A percentile compares a stretch with the other conserved stretches of the same genome.
phyloP scores from a whole-genome alignment of 2,888 invertebrate genomes.

The Cryptus viduatorius region DNA sequence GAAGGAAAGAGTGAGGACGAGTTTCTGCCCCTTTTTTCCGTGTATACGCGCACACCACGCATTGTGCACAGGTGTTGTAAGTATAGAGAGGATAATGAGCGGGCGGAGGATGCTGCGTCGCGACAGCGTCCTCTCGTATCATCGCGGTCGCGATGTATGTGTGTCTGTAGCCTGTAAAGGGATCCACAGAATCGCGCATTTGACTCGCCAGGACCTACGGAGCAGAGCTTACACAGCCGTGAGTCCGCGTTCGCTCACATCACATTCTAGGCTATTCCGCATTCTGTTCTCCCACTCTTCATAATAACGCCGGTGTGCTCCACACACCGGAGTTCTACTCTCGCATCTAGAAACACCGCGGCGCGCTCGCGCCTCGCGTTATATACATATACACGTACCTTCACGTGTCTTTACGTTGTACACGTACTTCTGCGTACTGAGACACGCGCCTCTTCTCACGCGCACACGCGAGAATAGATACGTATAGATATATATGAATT shows the following conservation, averaged over 20 bases:
- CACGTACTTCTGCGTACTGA: background rate
- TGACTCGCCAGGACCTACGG: constrained; percentile 53
- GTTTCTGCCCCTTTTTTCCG: background rate
- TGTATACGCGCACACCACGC: background rate
- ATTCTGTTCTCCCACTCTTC: constrained; percentile 84
- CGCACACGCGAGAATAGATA: background rate
- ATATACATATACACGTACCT: background rate
- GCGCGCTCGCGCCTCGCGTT: constrained; percentile 2
- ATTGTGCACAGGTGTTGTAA: constrained; percentile 23
- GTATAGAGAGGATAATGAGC: constrained; percentile 53
- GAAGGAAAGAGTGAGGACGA: constrained; percentile 18
- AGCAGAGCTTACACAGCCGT: constrained; percentile 61
- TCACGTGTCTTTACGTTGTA: background rate
- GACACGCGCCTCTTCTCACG: constrained; percentile 17
- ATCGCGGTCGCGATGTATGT: constrained; percentile 33
- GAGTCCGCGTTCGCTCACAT: constrained; percentile 81
- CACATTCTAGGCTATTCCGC: constrained; percentile 85
- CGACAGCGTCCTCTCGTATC: constrained; percentile 55
- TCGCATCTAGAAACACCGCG: constrained; percentile 1
- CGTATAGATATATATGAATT: background rate
- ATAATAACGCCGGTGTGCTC: constrained; percentile 43
- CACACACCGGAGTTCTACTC: constrained; percentile 1
- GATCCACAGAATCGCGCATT: constrained; percentile 57
- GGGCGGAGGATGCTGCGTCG: constrained; percentile 64
- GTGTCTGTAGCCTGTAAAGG: constrained; percentile 1